Conservation (phyloP, 1,140 invertebrate species). For the Mycetomoellerius zeteki region DNA sequence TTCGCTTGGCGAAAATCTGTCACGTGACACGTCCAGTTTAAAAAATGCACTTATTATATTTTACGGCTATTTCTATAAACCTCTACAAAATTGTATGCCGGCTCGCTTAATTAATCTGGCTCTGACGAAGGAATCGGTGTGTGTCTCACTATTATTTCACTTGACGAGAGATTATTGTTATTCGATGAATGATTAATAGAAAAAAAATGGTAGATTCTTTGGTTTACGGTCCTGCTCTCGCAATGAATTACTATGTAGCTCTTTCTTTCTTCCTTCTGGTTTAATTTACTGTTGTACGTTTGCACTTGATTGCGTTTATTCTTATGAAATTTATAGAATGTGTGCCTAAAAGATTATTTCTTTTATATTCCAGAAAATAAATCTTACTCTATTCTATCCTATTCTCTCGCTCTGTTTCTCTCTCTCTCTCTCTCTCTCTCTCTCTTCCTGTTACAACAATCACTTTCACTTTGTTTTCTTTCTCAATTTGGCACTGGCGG, state of each 20-base stretch:
- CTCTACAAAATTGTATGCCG: conserved; percentile 56
- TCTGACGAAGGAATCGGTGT: conserved; percentile 67
- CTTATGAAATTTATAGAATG: conserved; percentile 35
- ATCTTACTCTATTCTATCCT: conserved; percentile 46
- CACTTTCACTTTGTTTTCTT: conserved; percentile 61
- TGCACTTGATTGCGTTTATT: conserved; percentile 34
- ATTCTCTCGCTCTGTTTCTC: conserved; percentile 29
- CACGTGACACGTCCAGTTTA: conserved; percentile 54
- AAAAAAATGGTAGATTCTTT: conserved; percentile 87
- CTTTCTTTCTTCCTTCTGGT: conserved; percentile 50
- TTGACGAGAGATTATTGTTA: conserved; percentile 76
- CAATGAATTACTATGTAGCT: conserved; percentile 43
- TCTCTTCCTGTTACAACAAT: conserved; percentile 61
- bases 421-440: conserved; percentile 60
- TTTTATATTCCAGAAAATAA: conserved; percentile 49
- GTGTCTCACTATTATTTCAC: conserved; percentile 68
- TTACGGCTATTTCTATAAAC: conserved; percentile 61
- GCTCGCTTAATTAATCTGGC: conserved; percentile 61
- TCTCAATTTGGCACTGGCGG: conserved; percentile 87
- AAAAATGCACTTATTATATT: conserved; percentile 58
- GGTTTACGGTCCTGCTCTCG: conserved; percentile 83
- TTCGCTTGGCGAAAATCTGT: conserved; percentile 53
- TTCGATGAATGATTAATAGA: conserved; percentile 83
- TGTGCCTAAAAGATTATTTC: conserved; percentile 38
- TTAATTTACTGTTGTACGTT: conserved; percentile 19